Evolutionary conservation across 2,888 invertebrate species (phyloP).

Genomic region (Xanthia togata): DNA sequence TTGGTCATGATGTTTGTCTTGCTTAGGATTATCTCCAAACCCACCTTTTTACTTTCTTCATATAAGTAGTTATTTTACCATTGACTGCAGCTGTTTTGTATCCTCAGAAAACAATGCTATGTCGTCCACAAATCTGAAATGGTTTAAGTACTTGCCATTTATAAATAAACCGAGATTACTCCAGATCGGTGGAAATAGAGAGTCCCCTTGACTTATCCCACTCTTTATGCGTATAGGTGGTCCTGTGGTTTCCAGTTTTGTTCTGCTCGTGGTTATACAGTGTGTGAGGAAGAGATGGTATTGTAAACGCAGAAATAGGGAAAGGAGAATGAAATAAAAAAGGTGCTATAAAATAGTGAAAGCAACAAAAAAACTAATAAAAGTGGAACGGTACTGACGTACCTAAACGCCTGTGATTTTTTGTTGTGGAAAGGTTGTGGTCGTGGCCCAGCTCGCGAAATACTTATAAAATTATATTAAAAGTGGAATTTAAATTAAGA

Average conservation of each 20-base stretch:
- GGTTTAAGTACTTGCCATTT: background rate
- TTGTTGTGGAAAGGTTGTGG: too few species aligned
- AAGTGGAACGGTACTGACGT: too few species aligned
- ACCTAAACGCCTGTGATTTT: too few species aligned
- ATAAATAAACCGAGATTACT: background rate
- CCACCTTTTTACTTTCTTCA: background rate
- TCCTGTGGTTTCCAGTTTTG: background rate
- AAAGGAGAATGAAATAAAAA: too few species aligned
- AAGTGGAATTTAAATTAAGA: too few species aligned
- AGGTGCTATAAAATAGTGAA: too few species aligned
- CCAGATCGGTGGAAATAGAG: background rate
- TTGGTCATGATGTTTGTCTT: conserved; percentile 8
- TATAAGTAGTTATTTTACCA: background rate
- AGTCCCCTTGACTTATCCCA: background rate
- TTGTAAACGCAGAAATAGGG: too few species aligned
- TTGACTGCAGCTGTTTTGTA: background rate
- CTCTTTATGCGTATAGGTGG: conserved; percentile 3
- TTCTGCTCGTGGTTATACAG: conserved; percentile 1
- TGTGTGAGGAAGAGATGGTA: too few species aligned
- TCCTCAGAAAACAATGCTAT: background rate
- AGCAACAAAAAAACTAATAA: too few species aligned
- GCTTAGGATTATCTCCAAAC: background rate
- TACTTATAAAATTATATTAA: too few species aligned
- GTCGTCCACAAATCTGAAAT: too few species aligned
- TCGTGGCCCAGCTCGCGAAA: too few species aligned